Evolutionary conservation across 2,888 invertebrate species (phyloP), one percentile per base, ranked within the genome.

Genomic region (Kuschelorhynchus macadamiae): DNA sequence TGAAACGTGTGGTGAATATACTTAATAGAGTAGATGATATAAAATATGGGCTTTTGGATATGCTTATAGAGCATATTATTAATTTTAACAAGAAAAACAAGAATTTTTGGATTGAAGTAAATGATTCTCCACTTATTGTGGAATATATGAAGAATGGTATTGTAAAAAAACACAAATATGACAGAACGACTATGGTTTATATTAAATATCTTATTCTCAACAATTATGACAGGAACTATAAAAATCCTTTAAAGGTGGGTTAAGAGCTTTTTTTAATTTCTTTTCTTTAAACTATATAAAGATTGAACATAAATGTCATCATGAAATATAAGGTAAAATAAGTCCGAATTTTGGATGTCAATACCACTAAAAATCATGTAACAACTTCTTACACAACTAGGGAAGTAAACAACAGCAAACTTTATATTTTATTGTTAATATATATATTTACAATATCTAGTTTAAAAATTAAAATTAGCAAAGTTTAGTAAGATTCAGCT

Each of bases 91-190:
- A 16, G 11, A 36, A 55, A 1, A 39, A 53, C 18, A 46, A 47
- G 17, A 16, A 55, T 17, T 12, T 18, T 39, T 55, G 47, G 21
- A 55, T 67, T 20, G 44, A 67, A 18, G 49, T 67, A 12, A 67
- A 61, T 21, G 21, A 60, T 14, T 55, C 32, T 41, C 14, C 39
- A 33, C 1, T 20, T 39, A 30, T 55, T 36, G 2, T 39, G 0
- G 41, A 49, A 0, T 9, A 32, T 36, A 18, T 67, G 5, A 16
- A 21, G 25, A 41, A 59, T 17, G 17, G 36, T 9, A 7, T 36
- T 25, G 3, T 25, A 25, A 7, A 36, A 36, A 9, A 36, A 36
- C 2, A 11, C 4, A 36, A 9, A 9, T 36, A n/a, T 36, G 36
- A 36, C 11, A 2, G 2, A 36, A 7, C 2, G 4, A 11, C 4